These are phyloP conservation scores for Subacronicta megacephala DNA, from an alignment of 2,888 invertebrate genomes.

Conservation along the genomic window DNA sequence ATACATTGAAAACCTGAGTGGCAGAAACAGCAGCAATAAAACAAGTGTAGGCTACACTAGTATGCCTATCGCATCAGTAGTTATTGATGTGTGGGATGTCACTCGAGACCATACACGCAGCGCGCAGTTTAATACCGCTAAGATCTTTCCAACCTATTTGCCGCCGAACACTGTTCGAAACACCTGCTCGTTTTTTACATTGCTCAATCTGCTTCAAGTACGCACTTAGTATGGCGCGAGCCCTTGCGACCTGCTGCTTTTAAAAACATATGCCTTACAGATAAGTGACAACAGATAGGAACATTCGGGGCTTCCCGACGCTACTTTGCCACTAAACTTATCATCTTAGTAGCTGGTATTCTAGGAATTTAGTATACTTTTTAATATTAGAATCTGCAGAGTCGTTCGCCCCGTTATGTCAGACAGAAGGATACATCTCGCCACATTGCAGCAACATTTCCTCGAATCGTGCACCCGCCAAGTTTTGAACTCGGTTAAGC, in stretches of 20 bases:
- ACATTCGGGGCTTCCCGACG: slow-evolving; percentile 64
- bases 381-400: slow-evolving; percentile 70
- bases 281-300: slow-evolving; percentile 72
- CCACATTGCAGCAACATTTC: slow-evolving; percentile 75
- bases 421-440: slow-evolving; percentile 74
- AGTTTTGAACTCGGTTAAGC: slow-evolving; percentile 87
- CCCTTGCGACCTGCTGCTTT: slow-evolving; percentile 63
- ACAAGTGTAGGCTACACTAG: slow-evolving; percentile 26
- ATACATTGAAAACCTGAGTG: slow-evolving; percentile 46
- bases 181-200: slow-evolving; percentile 77
- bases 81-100: slow-evolving; percentile 76
- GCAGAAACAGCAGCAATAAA: slow-evolving; percentile 38
- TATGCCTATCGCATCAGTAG: slow-evolving; percentile 61
- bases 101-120: slow-evolving; percentile 62
- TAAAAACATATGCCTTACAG: slow-evolving; percentile 72
- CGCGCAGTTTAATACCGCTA: slow-evolving; percentile 51
- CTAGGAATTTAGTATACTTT: slow-evolving; percentile 65
- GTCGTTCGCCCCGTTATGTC: slow-evolving; percentile 67
- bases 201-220: slow-evolving; percentile 68
- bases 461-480: slow-evolving; percentile 74
- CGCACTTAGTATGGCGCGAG: slow-evolving; percentile 74
- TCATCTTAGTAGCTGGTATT: slow-evolving; percentile 66
- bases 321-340: slow-evolving; percentile 50
- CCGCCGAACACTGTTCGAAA: slow-evolving; percentile 58
- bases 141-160: slow-evolving; percentile 78